Evolutionary conservation across 2,888 invertebrate species (phyloP), one percentile per base, ranked within the genome.

Genomic region (Glyphotaelius pellucidus): DNA sequence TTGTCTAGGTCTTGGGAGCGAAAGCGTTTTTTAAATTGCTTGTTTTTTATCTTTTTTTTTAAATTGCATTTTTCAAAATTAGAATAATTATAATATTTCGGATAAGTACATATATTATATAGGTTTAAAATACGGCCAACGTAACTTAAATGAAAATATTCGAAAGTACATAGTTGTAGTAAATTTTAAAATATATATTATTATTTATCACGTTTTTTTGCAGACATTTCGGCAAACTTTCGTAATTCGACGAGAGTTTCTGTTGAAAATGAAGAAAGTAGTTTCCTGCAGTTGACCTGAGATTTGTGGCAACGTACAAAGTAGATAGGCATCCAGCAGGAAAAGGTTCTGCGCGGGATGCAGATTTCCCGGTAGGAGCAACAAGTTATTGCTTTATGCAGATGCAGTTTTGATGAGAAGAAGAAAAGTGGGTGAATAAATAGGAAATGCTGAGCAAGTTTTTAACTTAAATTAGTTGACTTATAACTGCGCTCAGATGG

Each of bases 401-500:
- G 35, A 83, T 83, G 83, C 83, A 83, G 83, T 83, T 83, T 83
- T 83, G 83, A 83, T 83, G 83, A 83, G n/a, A 83, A 35, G 35
- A 35, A 83, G 83, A 83, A 83, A 83, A 83, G 35, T 83, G 35
- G 35, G 35, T 67, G 25, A 67, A 67, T 67, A 67, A 35, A 35
- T n/a, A 83, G 35, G 83, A 35, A 35, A 83, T 25, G 83, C 83
- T 35, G 32, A 83, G 35, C 67, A 31, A 88, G 88, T 88, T 88
- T 32, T 19, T 11, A 88, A 88, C 88, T 88, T 88, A 88, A 88
- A 88, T 88, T 88, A 88, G 88, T 88, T 88, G 88, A 88, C 88
- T 88, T 88, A 67, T 88, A 31, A 42, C 35, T n/a, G 86, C 42
- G 14, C 86, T 86, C 79, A 9, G 79, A n/a, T 67, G 25, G 31